These are phyloP conservation scores for Cuculus canorus DNA, from an alignment of 2,797 vertebrate species.

Conservation along the genomic window DNA sequence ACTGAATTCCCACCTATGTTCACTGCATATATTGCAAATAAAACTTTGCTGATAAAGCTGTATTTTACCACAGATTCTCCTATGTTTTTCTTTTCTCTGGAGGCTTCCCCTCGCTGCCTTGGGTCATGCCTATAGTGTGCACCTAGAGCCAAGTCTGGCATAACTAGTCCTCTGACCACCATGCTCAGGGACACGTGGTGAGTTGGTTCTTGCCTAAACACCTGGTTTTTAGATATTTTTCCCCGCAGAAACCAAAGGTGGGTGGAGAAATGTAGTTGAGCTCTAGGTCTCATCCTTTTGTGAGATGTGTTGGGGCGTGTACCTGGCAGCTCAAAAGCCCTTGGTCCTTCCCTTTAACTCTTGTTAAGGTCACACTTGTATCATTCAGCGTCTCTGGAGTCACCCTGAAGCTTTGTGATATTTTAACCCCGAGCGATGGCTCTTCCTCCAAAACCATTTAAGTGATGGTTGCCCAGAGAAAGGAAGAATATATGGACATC, in stretches of 20 bases:
- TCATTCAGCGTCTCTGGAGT: neutral
- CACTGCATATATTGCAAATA: neutral
- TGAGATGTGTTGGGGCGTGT: neutral
- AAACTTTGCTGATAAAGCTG: neutral
- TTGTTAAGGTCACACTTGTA: neutral
- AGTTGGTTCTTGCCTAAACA: neutral
- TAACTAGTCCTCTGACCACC: neutral
- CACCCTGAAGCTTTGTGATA: neutral
- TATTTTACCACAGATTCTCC: neutral
- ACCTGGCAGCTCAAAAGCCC: neutral
- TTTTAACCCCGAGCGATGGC: neutral
- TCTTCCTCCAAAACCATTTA: neutral
- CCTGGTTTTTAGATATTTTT: neutral
- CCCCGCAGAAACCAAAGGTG: neutral
- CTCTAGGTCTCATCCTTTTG: neutral
- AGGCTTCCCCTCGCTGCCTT: neutral
- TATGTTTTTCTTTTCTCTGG: neutral
- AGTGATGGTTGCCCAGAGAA: neutral
- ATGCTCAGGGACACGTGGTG: neutral
- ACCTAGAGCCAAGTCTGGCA: neutral
- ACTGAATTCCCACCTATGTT: conserved; percentile 4
- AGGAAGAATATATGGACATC: neutral
- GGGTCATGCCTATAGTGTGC: neutral
- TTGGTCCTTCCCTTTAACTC: neutral
- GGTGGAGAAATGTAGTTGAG: neutral